Evolutionary conservation across 2,113 vertebrate genomes (phyloP), one percentile per base, ranked within the genome.

Genomic region (Epinephelus moara): DNA sequence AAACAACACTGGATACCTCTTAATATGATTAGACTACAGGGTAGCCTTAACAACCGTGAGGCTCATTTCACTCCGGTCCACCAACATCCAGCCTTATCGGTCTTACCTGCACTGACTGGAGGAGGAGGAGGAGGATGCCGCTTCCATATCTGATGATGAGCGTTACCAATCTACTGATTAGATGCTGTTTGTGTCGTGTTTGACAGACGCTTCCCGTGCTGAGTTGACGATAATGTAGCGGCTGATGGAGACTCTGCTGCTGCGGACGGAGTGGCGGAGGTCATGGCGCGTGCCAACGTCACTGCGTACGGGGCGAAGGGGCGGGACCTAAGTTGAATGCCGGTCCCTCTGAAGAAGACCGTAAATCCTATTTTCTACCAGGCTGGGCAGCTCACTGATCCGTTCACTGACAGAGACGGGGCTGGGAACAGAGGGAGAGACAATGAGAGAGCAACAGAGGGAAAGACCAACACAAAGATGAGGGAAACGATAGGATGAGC

Each of bases 311-410:
- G 55, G 9, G 4, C 0, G 18, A 66, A 30, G 47, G 85, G 78
- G 87, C 66, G 84, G 85, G 80, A 83, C 66, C 12, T 78, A 1
- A 7, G 3, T 13, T 12, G 21, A 70, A 13, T 42, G 66, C 78
- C 79, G 87, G 75, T 79, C 66, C 60, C 67, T 92, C 91, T 92
- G 89, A 92, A 87, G 70, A 53, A 30, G 50, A 37, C 56, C 11
- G 42, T 75, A 87, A 93, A 94, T 94, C 89, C 80, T 40, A 82
- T 93, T 90, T 93, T 91, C 90, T 88, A 85, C 4, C 47, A 71
- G 84, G 73, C 42, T 87, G 69, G n/a, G 78, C 82, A 53, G 83
- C 87, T 91, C 84, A 88, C 53, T 93, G 89, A 93, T 63, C 70
- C 91, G 86, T 78, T 67, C 25, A 72, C 42, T 70, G 66, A 23